Conservation (phyloP, 2,888 invertebrate species). For the Thysanoteuthis rhombus region DNA sequence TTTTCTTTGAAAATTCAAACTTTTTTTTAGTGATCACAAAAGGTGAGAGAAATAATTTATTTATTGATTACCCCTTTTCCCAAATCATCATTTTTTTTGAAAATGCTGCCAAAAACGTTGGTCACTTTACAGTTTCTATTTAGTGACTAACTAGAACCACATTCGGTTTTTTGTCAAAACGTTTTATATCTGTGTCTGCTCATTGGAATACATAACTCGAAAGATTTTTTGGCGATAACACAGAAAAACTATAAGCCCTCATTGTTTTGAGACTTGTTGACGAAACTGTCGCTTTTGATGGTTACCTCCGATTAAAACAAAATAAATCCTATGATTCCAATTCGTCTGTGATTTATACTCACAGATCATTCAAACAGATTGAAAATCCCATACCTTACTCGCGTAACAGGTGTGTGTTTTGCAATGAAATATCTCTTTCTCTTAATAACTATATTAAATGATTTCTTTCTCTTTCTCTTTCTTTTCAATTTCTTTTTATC, state of each 20-base stretch:
- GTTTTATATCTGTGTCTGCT: background rate
- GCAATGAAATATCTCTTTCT: background rate
- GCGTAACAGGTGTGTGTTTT: slow-evolving; percentile 12
- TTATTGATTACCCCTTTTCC: no score
- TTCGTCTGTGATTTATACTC: background rate
- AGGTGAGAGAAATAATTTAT: no score
- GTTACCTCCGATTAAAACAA: no score
- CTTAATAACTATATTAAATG: background rate
- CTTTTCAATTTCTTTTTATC: background rate
- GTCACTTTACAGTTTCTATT: no score
- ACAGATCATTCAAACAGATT: background rate
- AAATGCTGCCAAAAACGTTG: no score
- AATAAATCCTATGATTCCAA: background rate
- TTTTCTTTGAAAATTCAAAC: no score
- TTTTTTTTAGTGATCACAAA: no score
- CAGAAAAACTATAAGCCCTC: background rate
- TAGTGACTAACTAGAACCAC: no score
- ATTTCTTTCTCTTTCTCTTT: slow-evolving; percentile 12
- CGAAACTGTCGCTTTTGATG: background rate
- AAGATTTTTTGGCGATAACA: background rate
- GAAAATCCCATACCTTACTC: background rate
- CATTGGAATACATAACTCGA: background rate
- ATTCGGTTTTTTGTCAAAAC: no score
- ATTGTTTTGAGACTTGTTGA: background rate
- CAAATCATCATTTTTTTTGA: no score